Conservation (phyloP, 2,888 invertebrate species). For the Didymodactylos carnosus region DNA sequence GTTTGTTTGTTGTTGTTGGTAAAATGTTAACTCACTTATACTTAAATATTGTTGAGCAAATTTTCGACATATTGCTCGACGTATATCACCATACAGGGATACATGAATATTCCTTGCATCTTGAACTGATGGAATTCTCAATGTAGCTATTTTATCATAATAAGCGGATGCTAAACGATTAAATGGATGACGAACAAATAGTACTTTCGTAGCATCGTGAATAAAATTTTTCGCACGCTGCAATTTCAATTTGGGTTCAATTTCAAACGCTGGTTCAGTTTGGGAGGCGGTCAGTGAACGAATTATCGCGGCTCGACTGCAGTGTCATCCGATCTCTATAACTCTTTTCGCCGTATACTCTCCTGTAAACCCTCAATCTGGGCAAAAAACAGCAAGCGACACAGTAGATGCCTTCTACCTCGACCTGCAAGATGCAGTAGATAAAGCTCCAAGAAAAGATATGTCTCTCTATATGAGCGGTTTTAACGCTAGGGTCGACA, state of each 20-base stretch:
- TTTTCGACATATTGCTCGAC: too few relatives aligned
- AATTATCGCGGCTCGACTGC: neutral
- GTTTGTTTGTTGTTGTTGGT: too few relatives aligned
- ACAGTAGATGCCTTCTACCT: neutral
- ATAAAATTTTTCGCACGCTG: too few relatives aligned
- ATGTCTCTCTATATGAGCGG: neutral
- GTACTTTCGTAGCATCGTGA: too few relatives aligned
- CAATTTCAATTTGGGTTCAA: too few relatives aligned
- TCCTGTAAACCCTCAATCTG: neutral
- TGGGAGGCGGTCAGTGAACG: neutral
- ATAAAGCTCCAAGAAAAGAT: neutral
- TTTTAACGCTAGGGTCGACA: neutral
- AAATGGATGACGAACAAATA: neutral
- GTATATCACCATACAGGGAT: too few relatives aligned
- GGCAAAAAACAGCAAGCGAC: neutral
- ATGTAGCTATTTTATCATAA: neutral
- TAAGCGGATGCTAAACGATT: neutral
- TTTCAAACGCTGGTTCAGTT: neutral
- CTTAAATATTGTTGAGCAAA: too few relatives aligned
- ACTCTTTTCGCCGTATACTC: neutral
- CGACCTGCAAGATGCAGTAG: neutral
- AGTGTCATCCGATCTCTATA: neutral
- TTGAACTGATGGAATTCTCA: neutral
- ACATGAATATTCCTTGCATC: too few relatives aligned
- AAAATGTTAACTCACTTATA: too few relatives aligned